Evolutionary conservation across 2,113 vertebrate species (phyloP).

Genomic region (Gallinago undulata): DNA sequence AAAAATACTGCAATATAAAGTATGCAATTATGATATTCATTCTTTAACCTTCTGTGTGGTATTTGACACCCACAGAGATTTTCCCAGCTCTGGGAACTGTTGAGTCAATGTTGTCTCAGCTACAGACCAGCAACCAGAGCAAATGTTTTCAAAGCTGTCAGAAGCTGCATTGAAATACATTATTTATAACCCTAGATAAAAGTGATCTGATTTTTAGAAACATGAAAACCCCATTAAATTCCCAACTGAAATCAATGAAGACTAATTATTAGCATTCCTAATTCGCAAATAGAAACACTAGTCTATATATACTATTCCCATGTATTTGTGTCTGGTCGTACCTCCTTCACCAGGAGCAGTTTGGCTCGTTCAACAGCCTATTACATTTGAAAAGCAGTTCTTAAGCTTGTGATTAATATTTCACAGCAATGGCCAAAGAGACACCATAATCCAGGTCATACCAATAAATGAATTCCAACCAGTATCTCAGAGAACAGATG

Average conservation of each 20-base stretch:
- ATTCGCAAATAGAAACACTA: neutral
- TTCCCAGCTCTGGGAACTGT: conserved; percentile 9
- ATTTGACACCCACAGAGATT: conserved; percentile 31
- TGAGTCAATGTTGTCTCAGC: neutral
- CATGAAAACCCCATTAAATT: neutral
- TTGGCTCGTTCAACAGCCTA: neutral
- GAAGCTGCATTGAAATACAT: neutral
- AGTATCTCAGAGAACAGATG: neutral
- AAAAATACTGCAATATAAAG: conserved; percentile 24
- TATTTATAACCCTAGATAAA: conserved; percentile 10
- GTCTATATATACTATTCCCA: neutral
- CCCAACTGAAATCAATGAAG: neutral
- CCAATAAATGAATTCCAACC: neutral
- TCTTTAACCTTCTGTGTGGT: conserved; percentile 5
- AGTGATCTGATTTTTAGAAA: neutral
- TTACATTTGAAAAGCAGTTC: neutral
- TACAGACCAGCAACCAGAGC: neutral
- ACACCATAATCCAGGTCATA: neutral
- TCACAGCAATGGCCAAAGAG: neutral
- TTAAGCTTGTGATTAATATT: neutral
- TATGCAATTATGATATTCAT: neutral
- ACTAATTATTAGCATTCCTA: neutral
- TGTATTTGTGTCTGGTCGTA: neutral
- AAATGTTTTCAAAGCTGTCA: conserved; percentile 26
- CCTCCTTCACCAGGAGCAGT: neutral